Percentiles rank a stretch among this genome's conserved stretches.
These are phyloP conservation scores for Volucella inflata DNA, from an alignment of 2,888 invertebrate genomes.

Conservation along the genomic window DNA sequence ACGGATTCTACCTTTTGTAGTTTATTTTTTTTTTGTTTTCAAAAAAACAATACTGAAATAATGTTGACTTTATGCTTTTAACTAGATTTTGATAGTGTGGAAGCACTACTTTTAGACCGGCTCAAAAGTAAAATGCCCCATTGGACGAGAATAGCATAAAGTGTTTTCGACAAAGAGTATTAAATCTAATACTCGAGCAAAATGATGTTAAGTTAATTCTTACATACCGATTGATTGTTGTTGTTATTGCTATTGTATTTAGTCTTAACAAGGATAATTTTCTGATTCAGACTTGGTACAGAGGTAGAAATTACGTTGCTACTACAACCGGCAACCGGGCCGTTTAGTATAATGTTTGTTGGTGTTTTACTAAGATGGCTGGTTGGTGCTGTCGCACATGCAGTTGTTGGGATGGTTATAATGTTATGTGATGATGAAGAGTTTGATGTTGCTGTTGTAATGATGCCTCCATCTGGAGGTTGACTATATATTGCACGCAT, in stretches of 20 bases:
- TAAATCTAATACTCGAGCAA: conserved; percentile 15
- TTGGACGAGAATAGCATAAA: conserved; percentile 61
- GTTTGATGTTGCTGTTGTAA: conserved; percentile 80
- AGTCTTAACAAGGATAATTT: conserved; percentile 81
- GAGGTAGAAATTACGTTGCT: conserved; percentile 70
- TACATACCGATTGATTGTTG: conserved; percentile 70
- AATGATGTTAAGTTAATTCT: conserved; percentile 50
- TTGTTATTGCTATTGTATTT: conserved; percentile 74
- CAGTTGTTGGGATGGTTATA: conserved; percentile 57
- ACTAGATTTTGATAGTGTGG: conserved; percentile 38
- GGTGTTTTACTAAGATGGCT: conserved; percentile 61
- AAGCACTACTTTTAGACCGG: conserved; percentile 54
- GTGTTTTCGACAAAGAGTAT: conserved; percentile 50
- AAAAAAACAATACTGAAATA: conserved; percentile 59
- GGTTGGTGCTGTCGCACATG: conserved; percentile 40
- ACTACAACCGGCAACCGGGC: conserved; percentile 42
- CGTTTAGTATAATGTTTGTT: conserved; percentile 67
- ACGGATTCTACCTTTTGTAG: conserved; percentile 16
- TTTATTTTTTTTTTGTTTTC: conserved; percentile 27
- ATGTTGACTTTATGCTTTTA: conserved; percentile 65
- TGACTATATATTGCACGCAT: conserved; percentile 81
- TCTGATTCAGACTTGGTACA: conserved; percentile 78
- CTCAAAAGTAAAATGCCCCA: conserved; percentile 48
- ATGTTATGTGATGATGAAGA: conserved; percentile 56
- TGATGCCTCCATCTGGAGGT: conserved; percentile 80